A percentile compares a stretch with the other conserved stretches of the same genome.
Evolutionary conservation across 2,888 invertebrate genomes (phyloP).

Genomic region (Vesta saturnalis): DNA sequence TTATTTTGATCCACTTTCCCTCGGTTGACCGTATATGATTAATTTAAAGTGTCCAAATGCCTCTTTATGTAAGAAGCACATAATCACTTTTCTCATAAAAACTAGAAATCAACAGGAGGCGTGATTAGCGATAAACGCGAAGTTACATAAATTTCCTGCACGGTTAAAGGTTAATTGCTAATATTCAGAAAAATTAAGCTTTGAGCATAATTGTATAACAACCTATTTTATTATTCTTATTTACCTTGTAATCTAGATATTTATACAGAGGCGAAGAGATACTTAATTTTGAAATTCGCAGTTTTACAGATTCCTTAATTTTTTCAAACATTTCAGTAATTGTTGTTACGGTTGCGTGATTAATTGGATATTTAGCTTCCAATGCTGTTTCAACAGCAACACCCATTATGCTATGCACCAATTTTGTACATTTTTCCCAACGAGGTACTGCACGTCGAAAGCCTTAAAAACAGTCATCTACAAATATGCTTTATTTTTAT

Average conservation of each 20-base stretch:
- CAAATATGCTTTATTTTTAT: background rate
- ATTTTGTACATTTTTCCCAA: slow-evolving; percentile 66
- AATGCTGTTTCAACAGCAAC: slow-evolving; percentile 62
- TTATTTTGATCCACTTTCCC: no score
- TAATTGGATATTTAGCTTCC: slow-evolving; percentile 54
- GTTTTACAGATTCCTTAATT: slow-evolving; percentile 47
- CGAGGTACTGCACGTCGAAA: slow-evolving; percentile 52
- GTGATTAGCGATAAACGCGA: no score
- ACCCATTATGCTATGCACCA: slow-evolving; percentile 63
- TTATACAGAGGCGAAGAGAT: slow-evolving; percentile 47
- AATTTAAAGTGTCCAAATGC: no score
- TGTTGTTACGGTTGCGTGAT: slow-evolving; percentile 42
- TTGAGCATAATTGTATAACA: background rate
- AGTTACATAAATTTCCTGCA: no score
- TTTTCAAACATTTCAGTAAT: slow-evolving; percentile 51
- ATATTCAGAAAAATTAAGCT: background rate
- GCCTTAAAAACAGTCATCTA: slow-evolving; percentile 43
- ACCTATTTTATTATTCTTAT: background rate
- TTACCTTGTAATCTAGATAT: slow-evolving; percentile 60
- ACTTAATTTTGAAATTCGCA: slow-evolving; percentile 46
- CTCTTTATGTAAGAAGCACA: no score
- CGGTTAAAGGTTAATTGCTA: no score
- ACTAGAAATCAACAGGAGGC: no score
- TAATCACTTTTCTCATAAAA: no score
- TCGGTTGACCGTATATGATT: no score